These are phyloP conservation scores for Lamellibrachia columna DNA, from an alignment of 2,888 invertebrate genomes.

Conservation along the genomic window DNA sequence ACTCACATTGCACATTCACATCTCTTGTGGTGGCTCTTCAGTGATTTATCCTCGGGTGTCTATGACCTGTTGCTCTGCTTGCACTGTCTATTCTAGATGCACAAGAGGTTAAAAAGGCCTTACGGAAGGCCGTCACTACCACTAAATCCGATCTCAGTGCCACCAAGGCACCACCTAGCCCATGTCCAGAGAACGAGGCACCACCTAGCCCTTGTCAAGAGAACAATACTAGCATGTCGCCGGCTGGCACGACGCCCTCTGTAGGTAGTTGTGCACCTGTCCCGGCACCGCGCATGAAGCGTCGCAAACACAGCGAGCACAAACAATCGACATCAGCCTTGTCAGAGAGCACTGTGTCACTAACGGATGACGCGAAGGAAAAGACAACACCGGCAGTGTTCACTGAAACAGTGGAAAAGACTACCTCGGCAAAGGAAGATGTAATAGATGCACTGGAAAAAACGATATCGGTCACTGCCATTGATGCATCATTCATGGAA, in stretches of 20 bases:
- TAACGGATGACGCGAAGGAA: neutral
- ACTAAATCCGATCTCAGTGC: neutral
- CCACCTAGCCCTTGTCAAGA: neutral
- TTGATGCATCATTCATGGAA: neutral
- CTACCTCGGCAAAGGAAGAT: neutral
- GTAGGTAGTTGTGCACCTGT: neutral
- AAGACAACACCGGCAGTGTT: neutral
- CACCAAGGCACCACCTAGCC: neutral
- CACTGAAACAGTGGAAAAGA: neutral
- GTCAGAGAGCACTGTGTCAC: neutral
- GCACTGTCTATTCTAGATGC: conserved; percentile 14
- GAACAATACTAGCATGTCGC: neutral
- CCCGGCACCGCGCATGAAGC: conserved; percentile 8
- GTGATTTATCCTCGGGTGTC: neutral
- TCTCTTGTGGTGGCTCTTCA: neutral
- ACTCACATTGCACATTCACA: neutral
- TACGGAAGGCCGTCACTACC: neutral
- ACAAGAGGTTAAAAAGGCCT: conserved; percentile 12
- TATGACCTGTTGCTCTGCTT: neutral
- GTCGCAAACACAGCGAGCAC: neutral
- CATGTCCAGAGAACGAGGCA: neutral
- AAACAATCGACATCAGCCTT: neutral
- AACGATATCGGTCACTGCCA: neutral
- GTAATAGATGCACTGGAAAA: neutral
- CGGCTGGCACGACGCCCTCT: neutral